Evolutionary conservation across 2,113 vertebrate genomes (phyloP).

Genomic region (Crotalus helleri): DNA sequence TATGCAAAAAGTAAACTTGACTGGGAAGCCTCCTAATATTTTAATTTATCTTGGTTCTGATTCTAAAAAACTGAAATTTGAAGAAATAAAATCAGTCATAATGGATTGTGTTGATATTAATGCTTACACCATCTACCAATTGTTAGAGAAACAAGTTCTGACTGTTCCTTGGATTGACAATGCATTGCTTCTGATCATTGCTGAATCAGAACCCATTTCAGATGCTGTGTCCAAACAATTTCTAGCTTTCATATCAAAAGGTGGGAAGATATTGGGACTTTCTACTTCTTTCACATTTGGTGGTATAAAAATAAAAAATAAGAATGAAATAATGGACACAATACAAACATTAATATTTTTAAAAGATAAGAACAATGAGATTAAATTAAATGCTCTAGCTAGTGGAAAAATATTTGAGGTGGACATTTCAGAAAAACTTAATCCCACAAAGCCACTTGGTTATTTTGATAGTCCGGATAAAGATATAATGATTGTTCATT

Average conservation of each 20-base stretch:
- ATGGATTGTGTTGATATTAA: conserved; percentile 75
- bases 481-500: conserved; percentile 76
- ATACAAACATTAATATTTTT: conserved; percentile 75
- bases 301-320: conserved; percentile 68
- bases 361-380: conserved; percentile 60
- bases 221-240: conserved; percentile 70
- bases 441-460: conserved; percentile 70
- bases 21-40: conserved; percentile 82
- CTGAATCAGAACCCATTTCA: conserved; percentile 65
- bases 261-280: conserved; percentile 84
- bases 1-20: conserved; percentile 35
- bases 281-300: conserved; percentile 73
- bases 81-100: conserved; percentile 67
- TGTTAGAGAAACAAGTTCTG: conserved; percentile 74
- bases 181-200: conserved; percentile 80
- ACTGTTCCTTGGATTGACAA: conserved; percentile 86
- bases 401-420: conserved; percentile 74
- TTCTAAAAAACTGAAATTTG: conserved; percentile 56
- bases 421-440: neutral
- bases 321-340: conserved; percentile 24
- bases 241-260: conserved; percentile 76
- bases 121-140: conserved; percentile 78
- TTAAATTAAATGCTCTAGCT: conserved; percentile 72
- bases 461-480: conserved; percentile 66
- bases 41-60: conserved; percentile 78